Conservation (phyloP, 64 coral and sea anemone species). For the Montipora cactus region DNA sequence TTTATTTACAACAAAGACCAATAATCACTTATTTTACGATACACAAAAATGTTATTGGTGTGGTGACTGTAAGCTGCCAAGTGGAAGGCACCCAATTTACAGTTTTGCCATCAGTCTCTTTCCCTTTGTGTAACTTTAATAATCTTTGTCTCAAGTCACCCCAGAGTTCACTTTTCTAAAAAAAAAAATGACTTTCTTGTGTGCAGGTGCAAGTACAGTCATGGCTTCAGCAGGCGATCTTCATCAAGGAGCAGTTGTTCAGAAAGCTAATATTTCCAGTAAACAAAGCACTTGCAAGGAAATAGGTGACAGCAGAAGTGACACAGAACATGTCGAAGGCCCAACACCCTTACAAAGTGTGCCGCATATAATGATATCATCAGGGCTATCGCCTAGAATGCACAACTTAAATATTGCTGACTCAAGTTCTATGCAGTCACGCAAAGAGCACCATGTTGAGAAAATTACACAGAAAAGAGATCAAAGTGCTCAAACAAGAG, state of each 20-base stretch:
- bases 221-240: neutral
- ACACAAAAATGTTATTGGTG: too few relatives aligned
- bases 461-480: neutral
- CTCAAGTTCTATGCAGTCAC: neutral
- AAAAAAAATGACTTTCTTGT: neutral
- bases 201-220: neutral
- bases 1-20: too few relatives aligned
- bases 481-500: neutral
- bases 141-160: too few relatives aligned
- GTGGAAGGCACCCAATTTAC: too few relatives aligned
- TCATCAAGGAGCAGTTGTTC: neutral
- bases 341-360: neutral
- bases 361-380: neutral
- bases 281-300: neutral
- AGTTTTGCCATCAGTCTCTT: too few relatives aligned
- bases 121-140: too few relatives aligned
- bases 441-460: neutral
- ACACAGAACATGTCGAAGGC: neutral
- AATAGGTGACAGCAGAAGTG: neutral
- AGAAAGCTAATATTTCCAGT: neutral
- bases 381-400: neutral
- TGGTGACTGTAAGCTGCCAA: too few relatives aligned
- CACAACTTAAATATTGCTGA: constrained; percentile 4
- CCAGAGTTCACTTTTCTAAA: neutral
- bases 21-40: too few relatives aligned